Conservation (phyloP, 2,888 invertebrate genomes). For the Actias luna region DNA sequence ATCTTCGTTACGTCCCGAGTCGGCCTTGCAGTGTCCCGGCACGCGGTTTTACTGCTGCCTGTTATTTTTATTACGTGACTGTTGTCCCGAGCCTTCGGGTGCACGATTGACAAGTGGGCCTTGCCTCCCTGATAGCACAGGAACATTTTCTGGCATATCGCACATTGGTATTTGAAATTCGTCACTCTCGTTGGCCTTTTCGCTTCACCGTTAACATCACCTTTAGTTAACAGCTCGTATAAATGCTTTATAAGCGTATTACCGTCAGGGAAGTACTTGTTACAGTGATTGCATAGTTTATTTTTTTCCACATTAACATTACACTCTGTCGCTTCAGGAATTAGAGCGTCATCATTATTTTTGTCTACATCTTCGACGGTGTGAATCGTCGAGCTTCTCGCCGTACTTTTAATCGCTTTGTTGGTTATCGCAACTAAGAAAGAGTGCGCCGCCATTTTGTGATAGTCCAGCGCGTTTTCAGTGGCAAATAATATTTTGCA, state of each 20-base stretch:
- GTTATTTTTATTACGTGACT: constrained; percentile 19
- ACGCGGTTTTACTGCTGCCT: neutral
- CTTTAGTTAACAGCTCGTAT: constrained; percentile 42
- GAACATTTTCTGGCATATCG: constrained; percentile 21
- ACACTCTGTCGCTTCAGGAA: neutral
- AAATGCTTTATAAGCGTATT: constrained; percentile 47
- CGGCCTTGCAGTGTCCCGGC: constrained; percentile 8
- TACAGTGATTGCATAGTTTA: constrained; percentile 48
- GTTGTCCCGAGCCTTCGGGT: constrained; percentile 19
- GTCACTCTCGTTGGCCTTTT: neutral
- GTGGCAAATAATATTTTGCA: constrained; percentile 54
- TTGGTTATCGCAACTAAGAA: constrained; percentile 41
- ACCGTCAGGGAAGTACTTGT: constrained; percentile 40
- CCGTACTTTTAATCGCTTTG: constrained; percentile 27
- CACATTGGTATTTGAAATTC: constrained; percentile 23
- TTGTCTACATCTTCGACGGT: constrained; percentile 14
- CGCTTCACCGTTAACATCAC: constrained; percentile 20
- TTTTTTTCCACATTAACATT: neutral
- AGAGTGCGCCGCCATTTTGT: constrained; percentile 52
- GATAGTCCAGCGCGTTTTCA: constrained; percentile 46
- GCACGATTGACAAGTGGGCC: constrained; percentile 20
- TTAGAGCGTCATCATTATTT: neutral
- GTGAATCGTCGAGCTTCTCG: constrained; percentile 20
- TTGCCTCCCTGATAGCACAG: constrained; percentile 19
- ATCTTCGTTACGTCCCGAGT: neutral